phyloP scores from a whole-genome alignment of 2,888 invertebrate genomes.

The Campoletis raptor region DNA sequence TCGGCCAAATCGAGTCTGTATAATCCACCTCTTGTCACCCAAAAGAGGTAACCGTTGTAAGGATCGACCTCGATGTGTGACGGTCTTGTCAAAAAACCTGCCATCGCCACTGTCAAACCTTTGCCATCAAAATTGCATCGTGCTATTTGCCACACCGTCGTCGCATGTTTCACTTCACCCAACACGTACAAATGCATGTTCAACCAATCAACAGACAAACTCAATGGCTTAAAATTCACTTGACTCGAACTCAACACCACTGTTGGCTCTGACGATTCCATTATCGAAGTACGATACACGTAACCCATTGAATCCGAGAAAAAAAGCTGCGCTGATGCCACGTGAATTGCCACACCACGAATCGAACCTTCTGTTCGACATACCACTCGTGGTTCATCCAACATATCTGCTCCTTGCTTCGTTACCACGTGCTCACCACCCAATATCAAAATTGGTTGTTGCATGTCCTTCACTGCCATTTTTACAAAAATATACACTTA shows the following conservation, averaged over 20 bases:
- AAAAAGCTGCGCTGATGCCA: constrained; percentile 90
- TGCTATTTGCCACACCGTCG: constrained; percentile 90
- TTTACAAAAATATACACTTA: neutral
- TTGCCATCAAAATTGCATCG: constrained; percentile 91
- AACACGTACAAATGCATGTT: constrained; percentile 93
- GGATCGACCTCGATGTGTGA: constrained; percentile 96
- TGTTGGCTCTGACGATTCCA: constrained; percentile 77
- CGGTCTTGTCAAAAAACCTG: constrained; percentile 90
- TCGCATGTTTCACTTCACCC: constrained; percentile 88
- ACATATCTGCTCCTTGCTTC: constrained; percentile 89
- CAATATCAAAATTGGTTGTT: constrained; percentile 90
- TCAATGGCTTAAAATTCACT: constrained; percentile 88
- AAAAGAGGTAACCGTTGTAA: constrained; percentile 96
- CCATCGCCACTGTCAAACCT: constrained; percentile 89
- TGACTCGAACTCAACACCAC: constrained; percentile 87
- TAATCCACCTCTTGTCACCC: constrained; percentile 89
- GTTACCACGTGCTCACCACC: constrained; percentile 89
- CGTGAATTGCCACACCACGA: constrained; percentile 91
- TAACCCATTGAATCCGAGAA: constrained; percentile 91
- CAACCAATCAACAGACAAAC: constrained; percentile 95
- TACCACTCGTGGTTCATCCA: constrained; percentile 89
- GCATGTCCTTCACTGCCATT: constrained; percentile 87
- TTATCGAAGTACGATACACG: constrained; percentile 86
- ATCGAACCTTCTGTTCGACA: constrained; percentile 87
- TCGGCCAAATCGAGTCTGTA: constrained; percentile 92